Evolutionary conservation across 2,797 vertebrate species (phyloP), one percentile per base, ranked within the genome.

Genomic region (Anguilla obscura): DNA sequence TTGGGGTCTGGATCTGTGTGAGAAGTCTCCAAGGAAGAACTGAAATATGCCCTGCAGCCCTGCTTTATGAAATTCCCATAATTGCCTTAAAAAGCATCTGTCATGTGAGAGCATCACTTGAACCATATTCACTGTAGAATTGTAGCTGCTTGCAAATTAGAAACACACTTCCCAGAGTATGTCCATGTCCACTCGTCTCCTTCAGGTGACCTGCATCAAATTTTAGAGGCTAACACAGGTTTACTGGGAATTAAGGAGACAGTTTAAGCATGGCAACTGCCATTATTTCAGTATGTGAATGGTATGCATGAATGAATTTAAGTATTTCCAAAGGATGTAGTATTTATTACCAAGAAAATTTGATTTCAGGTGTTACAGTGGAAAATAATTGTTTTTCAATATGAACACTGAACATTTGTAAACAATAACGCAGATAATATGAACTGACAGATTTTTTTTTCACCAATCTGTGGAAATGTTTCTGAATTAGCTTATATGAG

Each of bases 11-110:
- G 2, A 24, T 82, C 79, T n/a, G 18, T 48, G 3, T 8, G 18
- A 45, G 3, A n/a, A 50, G 18, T 82, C 79, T 82, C 79, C 40
- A 8, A 48, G 45, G 79, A 82, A 48, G 74, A 50, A 1, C 7
- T 50, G 79, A 45, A 82, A 82, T 50, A 50, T 82, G 79, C 45
- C 79, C 76, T 48, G 18, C 76, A 80, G 76, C 76, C 76, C 24
- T 48, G 79, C 79, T n/a, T 82, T 50, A 50, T 50, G 24, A 82
- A 50, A 50, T 24, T n/a, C 36, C 24, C 45, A 50, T 50, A 82
- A 82, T 82, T 82, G 18, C 40, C 45, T 48, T 48, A 24, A 82
- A 50, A 82, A 82, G 79, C 79, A 50, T 82, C 40, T 24, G 79
- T n/a, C 79, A 12, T 24, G 40, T 1, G 24, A 21, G 16, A 82